phyloP scores from a whole-genome alignment of 2,797 vertebrate genomes.

The Acrocephalus scirpaceus region DNA sequence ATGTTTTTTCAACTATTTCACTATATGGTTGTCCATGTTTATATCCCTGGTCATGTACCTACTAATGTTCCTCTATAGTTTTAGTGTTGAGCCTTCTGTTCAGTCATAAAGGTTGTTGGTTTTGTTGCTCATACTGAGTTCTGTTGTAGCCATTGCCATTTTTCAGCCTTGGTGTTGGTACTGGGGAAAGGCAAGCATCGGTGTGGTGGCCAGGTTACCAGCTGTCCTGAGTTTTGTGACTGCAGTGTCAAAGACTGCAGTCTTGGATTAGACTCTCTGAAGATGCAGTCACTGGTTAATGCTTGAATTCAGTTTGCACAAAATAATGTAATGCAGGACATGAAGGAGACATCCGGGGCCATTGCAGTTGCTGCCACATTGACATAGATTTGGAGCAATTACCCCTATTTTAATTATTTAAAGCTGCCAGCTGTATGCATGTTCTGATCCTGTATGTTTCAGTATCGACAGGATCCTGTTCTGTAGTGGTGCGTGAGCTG shows the following conservation, averaged over 20 bases:
- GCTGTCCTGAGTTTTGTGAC: background rate
- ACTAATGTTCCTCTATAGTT: background rate
- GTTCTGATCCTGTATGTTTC: background rate
- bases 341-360: background rate
- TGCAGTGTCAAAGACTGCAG: too few relatives aligned
- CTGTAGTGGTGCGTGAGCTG: too few relatives aligned
- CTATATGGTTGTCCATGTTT: background rate
- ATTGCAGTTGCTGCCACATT: background rate
- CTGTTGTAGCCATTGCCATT: background rate
- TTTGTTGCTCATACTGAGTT: background rate
- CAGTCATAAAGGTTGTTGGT: background rate
- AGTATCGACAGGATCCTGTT: background rate
- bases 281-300: background rate
- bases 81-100: background rate
- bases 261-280: background rate
- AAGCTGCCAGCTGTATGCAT: accelerated
- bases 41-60: background rate
- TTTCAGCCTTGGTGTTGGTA: background rate
- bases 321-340: accelerated
- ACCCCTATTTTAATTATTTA: background rate
- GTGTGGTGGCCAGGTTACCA: background rate
- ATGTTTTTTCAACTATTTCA: background rate
- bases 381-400: background rate
- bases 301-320: background rate
- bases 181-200: background rate